Evolutionary conservation across 2,113 vertebrate species (phyloP).

Genomic region (Canis aureus): DNA sequence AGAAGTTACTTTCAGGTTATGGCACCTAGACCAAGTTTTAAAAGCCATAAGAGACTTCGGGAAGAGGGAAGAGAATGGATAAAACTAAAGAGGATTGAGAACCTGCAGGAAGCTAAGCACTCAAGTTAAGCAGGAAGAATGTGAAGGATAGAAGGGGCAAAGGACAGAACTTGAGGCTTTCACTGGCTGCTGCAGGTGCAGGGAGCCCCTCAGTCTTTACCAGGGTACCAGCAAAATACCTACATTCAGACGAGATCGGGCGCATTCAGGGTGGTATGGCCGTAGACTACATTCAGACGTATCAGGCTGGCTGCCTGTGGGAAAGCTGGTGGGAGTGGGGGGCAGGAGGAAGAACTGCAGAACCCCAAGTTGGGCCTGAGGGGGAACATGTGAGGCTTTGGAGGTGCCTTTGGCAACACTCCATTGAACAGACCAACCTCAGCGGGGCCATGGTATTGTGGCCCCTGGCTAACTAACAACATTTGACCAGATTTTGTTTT

Average conservation of each 20-base stretch:
- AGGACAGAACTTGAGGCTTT: too few species aligned
- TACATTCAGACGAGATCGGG: background rate
- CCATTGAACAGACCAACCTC: rapidly evolving
- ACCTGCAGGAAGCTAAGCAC: background rate
- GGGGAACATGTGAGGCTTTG: background rate
- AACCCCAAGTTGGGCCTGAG: background rate
- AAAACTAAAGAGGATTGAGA: background rate
- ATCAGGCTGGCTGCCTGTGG: background rate
- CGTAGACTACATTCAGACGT: background rate
- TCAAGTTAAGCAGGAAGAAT: background rate
- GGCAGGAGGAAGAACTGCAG: background rate
- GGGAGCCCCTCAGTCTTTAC: background rate
- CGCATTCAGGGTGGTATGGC: too few species aligned
- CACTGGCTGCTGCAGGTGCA: too few species aligned
- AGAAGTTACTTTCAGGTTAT: background rate
- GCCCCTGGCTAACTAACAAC: background rate
- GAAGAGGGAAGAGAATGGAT: background rate
- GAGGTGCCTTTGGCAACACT: too few species aligned
- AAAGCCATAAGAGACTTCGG: background rate
- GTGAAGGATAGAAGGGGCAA: background rate
- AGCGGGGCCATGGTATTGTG: rapidly evolving
- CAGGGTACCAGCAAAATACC: too few species aligned
- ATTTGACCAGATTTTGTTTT: background rate
- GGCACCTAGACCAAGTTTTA: background rate
- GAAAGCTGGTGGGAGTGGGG: rapidly evolving